phyloP scores from a whole-genome alignment of 2,888 invertebrate species.

The Hydrotaea diabolus region DNA sequence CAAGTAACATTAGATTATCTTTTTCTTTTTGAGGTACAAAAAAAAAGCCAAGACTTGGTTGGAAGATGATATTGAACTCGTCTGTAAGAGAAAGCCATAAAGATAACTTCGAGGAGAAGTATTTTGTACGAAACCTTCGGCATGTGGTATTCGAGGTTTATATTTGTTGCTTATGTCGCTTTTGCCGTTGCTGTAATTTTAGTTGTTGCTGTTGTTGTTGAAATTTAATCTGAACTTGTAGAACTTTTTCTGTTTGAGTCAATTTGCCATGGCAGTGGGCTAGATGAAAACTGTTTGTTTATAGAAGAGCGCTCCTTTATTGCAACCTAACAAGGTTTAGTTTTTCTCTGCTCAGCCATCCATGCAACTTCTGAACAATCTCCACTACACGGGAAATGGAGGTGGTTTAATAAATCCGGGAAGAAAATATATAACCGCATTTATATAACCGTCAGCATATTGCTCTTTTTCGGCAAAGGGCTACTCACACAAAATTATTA shows the following conservation, averaged over 20 bases:
- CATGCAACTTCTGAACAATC: no score
- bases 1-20: background rate
- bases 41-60: background rate
- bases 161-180: conserved; percentile 14
- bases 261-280: conserved; percentile 37
- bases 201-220: conserved; percentile 16
- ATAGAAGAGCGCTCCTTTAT: background rate
- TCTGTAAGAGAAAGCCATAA: background rate
- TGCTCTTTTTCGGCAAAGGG: no score
- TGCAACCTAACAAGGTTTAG: background rate
- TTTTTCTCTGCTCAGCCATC: background rate
- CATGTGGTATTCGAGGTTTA: conserved; percentile 7
- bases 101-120: background rate
- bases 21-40: background rate
- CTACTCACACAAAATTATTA: no score
- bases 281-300: conserved; percentile 25
- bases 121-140: background rate
- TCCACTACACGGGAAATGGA: no score
- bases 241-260: conserved; percentile 12
- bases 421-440: no score
- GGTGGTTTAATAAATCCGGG: no score
- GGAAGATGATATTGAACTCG: background rate
- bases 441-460: no score
- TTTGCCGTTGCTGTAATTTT: background rate
- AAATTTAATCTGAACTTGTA: background rate